A percentile compares a stretch with the other conserved stretches of the same genome.
These are phyloP conservation scores for Orchesella flavescens DNA, from an alignment of 2,888 invertebrate species.

Conservation along the genomic window DNA sequence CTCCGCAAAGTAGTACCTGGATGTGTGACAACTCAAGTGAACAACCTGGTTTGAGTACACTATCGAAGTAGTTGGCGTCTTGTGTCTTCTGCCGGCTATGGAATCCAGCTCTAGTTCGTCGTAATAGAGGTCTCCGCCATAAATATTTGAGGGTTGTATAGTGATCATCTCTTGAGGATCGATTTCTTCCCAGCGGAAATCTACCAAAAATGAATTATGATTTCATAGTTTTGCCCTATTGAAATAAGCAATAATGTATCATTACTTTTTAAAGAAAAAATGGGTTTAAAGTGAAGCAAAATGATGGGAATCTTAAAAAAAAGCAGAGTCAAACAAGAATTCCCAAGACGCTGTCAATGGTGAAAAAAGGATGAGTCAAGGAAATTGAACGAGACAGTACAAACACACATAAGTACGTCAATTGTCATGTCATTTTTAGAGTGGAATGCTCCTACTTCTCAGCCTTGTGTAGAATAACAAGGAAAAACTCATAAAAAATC, in stretches of 20 bases:
- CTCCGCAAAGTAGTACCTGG: slow-evolving; percentile 66
- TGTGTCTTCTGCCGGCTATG: not conserved
- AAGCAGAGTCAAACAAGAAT: not conserved
- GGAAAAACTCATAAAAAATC: too few species aligned
- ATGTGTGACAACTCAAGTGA: slow-evolving; percentile 40
- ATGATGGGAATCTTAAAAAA: too few species aligned
- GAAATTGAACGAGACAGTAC: too few species aligned
- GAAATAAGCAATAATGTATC: not conserved
- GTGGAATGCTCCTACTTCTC: too few species aligned
- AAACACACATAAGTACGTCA: too few species aligned
- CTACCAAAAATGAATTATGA: slow-evolving; percentile 30
- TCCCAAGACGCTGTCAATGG: not conserved
- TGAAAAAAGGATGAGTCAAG: too few species aligned
- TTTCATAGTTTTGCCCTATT: too few species aligned
- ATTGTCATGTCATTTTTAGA: too few species aligned
- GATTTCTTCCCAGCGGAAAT: slow-evolving; percentile 68
- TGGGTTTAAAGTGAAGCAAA: not conserved
- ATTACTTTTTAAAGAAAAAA: not conserved
- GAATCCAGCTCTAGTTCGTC: too few species aligned
- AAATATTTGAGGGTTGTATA: slow-evolving; percentile 2
- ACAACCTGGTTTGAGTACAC: slow-evolving; percentile 55
- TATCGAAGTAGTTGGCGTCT: not conserved
- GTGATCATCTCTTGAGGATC: slow-evolving; percentile 67
- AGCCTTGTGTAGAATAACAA: too few species aligned
- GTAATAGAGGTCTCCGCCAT: not conserved